Base-by-base conservation (phyloP, 2,888 invertebrate species). In the Aporophyla nigra region DNA sequence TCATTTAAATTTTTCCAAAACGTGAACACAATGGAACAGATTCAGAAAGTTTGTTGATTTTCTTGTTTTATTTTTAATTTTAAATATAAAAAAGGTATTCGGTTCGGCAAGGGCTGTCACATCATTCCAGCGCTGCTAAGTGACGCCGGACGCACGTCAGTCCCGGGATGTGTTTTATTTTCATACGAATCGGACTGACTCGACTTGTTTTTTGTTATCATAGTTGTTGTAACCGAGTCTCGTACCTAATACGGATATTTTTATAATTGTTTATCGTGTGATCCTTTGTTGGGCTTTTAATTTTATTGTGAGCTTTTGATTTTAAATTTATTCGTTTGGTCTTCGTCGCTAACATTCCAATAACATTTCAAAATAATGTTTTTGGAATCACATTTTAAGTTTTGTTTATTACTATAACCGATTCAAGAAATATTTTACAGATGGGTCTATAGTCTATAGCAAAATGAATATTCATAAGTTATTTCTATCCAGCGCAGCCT, bases 91-190 rank as follows among this genome's bases (percentile, higher is more conserved):
- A 95, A 95, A 94, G 95, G 95, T 93, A 95, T 93, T 95, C 95
- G 94, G 92, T 93, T 96, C 95, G 95, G 95, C 95, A 95, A 95
- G 93, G 94, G 93, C 96, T 96, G 96, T 96, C 96, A 96, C 96
- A 96, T 96, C 96, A 96, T 94, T 96, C 96, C 96, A 93, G 95
- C 96, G 96, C 96, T 95, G 95, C 95, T 96, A 96, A 96, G 96
- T 96, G 96, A 96, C 96, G 96, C 96, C 95, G 95, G 96, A 96
- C 96, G 96, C 96, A 96, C 96, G 96, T 96, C 96, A 96, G 92
- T 95, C 91, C 89, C 90, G 90, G 93, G 92, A 94, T 94, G 93
- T 94, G 94, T 96, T 96, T 96, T 96, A 96, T 96, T 96, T 96
- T 95, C 94, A 95, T 95, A 95, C 93, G 94, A 95, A 94, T 95